phyloP scores from a whole-genome alignment of 2,888 invertebrate species.

The Protophormia terraenovae region DNA sequence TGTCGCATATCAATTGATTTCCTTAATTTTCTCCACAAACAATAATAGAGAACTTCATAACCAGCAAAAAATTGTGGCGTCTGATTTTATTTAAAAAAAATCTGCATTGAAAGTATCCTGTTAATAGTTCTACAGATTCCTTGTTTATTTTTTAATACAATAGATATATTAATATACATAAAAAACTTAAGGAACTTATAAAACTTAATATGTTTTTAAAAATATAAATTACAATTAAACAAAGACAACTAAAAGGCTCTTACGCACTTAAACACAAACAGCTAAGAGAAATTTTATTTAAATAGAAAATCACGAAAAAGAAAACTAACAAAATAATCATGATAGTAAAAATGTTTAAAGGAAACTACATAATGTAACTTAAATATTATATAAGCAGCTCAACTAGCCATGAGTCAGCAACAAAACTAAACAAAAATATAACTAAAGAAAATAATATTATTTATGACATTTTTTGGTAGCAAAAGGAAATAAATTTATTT shows the following conservation, averaged over 20 bases:
- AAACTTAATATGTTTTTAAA: constrained; percentile 3
- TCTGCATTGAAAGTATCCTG: background rate
- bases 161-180: background rate
- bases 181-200: background rate
- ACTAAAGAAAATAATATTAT: background rate
- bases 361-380: background rate
- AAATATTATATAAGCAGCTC: background rate
- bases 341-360: background rate
- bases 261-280: background rate
- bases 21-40: too few relatives aligned
- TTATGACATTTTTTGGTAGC: background rate
- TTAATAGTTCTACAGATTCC: background rate
- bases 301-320: background rate
- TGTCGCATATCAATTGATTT: too few relatives aligned
- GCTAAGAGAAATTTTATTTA: too few relatives aligned
- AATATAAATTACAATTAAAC: constrained; percentile 14
- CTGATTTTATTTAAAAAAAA: background rate
- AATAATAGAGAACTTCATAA: background rate
- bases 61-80: background rate
- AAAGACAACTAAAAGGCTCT: background rate
- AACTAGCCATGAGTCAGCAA: background rate
- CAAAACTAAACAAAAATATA: background rate
- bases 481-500: too few relatives aligned
- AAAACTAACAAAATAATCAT: background rate
- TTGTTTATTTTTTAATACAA: background rate